Evolutionary conservation across 2,888 invertebrate species (phyloP).

Genomic region (Dryocosmus kuriphilus): DNA sequence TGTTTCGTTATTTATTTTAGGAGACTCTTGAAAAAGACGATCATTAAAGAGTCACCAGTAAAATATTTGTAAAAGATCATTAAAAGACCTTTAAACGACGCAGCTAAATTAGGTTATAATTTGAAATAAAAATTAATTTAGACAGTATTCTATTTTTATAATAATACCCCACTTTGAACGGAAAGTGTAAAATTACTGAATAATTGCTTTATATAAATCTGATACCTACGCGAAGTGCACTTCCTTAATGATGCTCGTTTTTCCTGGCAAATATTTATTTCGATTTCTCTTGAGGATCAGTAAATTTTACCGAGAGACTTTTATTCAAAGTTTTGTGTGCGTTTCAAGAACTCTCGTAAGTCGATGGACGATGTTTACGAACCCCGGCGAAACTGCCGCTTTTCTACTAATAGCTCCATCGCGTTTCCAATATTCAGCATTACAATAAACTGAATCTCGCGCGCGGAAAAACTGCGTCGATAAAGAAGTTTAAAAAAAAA

Average conservation of each 20-base stretch:
- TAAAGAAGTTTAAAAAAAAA: neutral
- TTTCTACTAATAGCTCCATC: conserved; percentile 36
- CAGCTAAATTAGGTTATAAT: neutral
- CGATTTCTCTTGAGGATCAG: neutral
- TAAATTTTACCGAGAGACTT: conserved; percentile 9
- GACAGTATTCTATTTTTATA: conserved; percentile 5
- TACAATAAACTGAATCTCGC: conserved; percentile 4
- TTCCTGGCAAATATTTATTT: neutral
- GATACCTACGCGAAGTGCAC: neutral
- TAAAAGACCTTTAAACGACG: neutral
- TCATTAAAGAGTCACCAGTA: neutral
- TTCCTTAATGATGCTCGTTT: neutral
- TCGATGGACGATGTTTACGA: conserved; percentile 32
- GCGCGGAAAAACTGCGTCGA: neutral
- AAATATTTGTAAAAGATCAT: neutral
- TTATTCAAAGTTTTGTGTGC: conserved; percentile 4
- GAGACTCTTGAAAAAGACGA: conserved; percentile 22
- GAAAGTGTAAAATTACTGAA: neutral
- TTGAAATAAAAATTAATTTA: neutral
- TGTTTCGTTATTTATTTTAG: conserved; percentile 18
- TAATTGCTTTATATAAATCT: neutral
- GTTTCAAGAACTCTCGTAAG: conserved; percentile 10
- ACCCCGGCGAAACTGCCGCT: conserved; percentile 16
- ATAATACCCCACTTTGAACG: neutral
- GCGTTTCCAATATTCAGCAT: neutral